Conservation (phyloP, 2,113 vertebrate species). For the Pogonocichla stellata region DNA sequence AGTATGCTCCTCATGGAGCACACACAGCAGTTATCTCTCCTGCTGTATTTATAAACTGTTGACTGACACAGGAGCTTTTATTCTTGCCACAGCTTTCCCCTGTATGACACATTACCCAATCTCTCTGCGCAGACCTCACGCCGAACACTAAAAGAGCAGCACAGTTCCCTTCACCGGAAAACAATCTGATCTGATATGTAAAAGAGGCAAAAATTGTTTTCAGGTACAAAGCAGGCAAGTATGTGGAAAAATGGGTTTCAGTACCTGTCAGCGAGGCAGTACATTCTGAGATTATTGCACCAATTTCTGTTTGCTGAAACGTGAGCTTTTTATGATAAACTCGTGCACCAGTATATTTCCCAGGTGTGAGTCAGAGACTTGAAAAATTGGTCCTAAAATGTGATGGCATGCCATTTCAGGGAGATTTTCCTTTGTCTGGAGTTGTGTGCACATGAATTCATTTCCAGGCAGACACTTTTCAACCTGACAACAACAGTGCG, state of each 20-base stretch:
- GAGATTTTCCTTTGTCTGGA: conserved; percentile 47
- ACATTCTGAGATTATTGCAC: not conserved
- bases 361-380: conserved; percentile 19
- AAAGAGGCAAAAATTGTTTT: not conserved
- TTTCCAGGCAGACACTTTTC: conserved; percentile 52
- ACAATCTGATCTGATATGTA: not conserved
- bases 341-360: conserved; percentile 21
- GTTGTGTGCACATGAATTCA: conserved; percentile 14
- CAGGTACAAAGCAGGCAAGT: not conserved
- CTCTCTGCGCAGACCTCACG: not conserved
- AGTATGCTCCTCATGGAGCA: not conserved
- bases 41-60: conserved; percentile 1
- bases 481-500: not conserved
- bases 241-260: not conserved
- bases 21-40: not conserved
- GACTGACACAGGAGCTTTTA: not conserved
- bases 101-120: not conserved
- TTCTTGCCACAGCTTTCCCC: not conserved
- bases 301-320: conserved; percentile 1
- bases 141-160: not conserved
- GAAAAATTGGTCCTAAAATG: conserved; percentile 34
- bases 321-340: conserved; percentile 21
- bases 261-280: not conserved
- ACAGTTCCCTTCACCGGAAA: not conserved
- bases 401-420: conserved; percentile 23